Percentiles rank a stretch among this genome's conserved stretches.
Evolutionary conservation across 2,797 vertebrate species (phyloP).

Genomic region (Australoheros facetus): DNA sequence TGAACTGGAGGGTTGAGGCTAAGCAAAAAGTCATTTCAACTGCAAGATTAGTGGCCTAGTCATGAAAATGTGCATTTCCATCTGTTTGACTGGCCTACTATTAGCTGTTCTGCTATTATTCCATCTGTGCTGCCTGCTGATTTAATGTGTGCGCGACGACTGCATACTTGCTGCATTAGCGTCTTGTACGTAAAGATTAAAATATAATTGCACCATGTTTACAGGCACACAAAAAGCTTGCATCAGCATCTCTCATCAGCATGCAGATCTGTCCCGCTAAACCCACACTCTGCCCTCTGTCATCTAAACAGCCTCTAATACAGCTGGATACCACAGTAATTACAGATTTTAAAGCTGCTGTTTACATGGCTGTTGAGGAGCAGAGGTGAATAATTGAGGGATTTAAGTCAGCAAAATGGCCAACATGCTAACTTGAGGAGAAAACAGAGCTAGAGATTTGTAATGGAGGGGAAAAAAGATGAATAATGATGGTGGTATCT

Average conservation of each 20-base stretch:
- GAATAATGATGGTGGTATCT: background rate
- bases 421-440: constrained; percentile 7
- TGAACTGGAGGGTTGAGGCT: background rate
- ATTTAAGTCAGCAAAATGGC: constrained; percentile 20
- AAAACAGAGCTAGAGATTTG: background rate
- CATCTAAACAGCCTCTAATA: constrained; percentile 20
- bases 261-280: constrained; percentile 22
- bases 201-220: background rate
- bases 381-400: constrained; percentile 22
- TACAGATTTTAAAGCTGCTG: constrained; percentile 24
- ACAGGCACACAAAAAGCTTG: background rate
- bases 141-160: background rate
- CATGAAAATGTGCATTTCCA: background rate
- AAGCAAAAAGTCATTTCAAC: background rate
- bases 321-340: constrained; percentile 30
- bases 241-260: constrained; percentile 26
- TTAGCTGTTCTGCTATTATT: background rate
- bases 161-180: background rate
- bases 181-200: background rate
- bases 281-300: constrained; percentile 3
- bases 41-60: background rate
- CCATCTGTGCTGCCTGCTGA: background rate
- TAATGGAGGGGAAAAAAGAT: background rate
- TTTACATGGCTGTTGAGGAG: constrained; percentile 13
- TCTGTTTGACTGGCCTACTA: background rate